Percentiles rank a stretch among this genome's conserved stretches.
These are phyloP conservation scores for Philereme transversata DNA, from an alignment of 2,888 invertebrate species.

Conservation along the genomic window DNA sequence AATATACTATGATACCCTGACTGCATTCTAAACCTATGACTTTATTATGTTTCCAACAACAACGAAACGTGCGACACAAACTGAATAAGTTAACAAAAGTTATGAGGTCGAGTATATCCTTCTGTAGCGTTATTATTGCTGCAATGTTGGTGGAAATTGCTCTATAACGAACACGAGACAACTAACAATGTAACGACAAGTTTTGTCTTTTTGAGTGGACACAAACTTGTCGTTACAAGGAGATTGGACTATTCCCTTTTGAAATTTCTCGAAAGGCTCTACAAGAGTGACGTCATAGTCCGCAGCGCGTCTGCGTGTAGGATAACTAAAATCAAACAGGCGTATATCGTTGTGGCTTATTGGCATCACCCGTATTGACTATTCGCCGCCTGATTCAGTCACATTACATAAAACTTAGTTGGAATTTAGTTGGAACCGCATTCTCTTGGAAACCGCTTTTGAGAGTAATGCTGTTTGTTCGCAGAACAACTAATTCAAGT, in stretches of 20 bases:
- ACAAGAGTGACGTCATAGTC: conserved; percentile 14
- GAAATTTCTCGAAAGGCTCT: background rate
- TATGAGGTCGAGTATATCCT: conserved; percentile 5
- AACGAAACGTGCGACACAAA: conserved; percentile 8
- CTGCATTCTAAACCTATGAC: conserved; percentile 13
- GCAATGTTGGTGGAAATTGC: conserved; percentile 6
- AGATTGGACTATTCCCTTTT: background rate
- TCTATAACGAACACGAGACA: background rate
- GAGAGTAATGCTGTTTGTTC: background rate
- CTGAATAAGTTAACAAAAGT: conserved; percentile 19
- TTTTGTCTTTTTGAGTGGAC: background rate
- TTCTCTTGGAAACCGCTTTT: conserved; percentile 12
- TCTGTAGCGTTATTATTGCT: background rate
- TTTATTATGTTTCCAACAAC: conserved; percentile 14
- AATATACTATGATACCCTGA: conserved; percentile 6
- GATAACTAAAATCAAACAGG: conserved; percentile 11
- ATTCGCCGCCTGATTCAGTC: conserved; percentile 18
- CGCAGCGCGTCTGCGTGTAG: conserved; percentile 18
- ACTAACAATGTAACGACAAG: background rate
- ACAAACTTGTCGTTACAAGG: too few relatives aligned
- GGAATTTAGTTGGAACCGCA: conserved; percentile 14
- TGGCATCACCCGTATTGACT: conserved; percentile 20
- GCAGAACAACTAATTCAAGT: background rate
- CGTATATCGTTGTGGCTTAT: conserved; percentile 12
- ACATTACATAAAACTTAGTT: background rate